phyloP scores from a whole-genome alignment of 1,140 invertebrate genomes.

The Magallana angulata region DNA sequence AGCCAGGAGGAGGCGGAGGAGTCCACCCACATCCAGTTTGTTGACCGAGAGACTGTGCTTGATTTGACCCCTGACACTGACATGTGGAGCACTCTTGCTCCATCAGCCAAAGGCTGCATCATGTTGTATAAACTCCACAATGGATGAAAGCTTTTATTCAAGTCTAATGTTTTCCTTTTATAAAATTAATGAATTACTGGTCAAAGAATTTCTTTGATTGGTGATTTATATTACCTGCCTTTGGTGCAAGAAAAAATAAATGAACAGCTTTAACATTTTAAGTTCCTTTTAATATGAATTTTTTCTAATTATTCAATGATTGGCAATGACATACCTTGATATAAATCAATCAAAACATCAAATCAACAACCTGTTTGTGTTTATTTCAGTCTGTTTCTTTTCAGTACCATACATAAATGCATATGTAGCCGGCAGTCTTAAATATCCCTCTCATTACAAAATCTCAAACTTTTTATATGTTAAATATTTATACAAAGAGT shows the following conservation, averaged over 20 bases:
- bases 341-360: constrained; percentile 8
- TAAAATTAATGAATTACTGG: too few species aligned
- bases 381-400: neutral
- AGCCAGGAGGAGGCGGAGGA: constrained; percentile 77
- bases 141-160: neutral
- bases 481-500: constrained; percentile 28
- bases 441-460: neutral
- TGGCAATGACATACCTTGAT: neutral
- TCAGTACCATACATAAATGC: neutral
- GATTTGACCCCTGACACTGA: constrained; percentile 58
- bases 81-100: constrained; percentile 74
- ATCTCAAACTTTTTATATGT: constrained; percentile 29
- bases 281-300: neutral
- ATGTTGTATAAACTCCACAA: constrained; percentile 50
- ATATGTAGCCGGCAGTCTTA: neutral
- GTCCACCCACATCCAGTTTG: constrained; percentile 72
- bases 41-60: constrained; percentile 63
- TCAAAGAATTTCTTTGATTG: too few species aligned
- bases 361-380: neutral
- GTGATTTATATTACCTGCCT: too few species aligned
- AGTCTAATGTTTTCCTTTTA: too few species aligned
- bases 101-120: constrained; percentile 75
- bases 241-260: too few species aligned
- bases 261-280: too few species aligned
- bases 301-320: neutral